Evolutionary conservation across 2,888 invertebrate species (phyloP), one percentile per base, ranked within the genome.

Genomic region (Drosophila falleni): DNA sequence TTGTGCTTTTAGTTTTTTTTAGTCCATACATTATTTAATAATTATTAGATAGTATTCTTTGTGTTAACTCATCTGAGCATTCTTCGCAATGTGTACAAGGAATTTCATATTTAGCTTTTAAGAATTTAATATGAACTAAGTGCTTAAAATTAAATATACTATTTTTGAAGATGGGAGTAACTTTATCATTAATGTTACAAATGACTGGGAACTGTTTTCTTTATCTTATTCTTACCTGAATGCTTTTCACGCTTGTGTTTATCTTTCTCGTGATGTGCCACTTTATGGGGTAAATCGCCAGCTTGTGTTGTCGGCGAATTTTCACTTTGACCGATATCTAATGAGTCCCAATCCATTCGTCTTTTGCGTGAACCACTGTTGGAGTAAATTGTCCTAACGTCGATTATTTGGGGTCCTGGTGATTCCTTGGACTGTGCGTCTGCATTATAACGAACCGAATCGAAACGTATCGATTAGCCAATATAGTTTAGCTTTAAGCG

Each of bases 341-440:
- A 88, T 55, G 92, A 89, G 78, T 92, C 92, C 93, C 93, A 93
- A 91, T 93, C 93, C 92, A 93, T 93, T 91, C 92, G 93, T 89
- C 93, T 92, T 87, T 93, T 93, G 78, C 93, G 93, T 74, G 91
- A 89, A 63, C 89, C 86, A 74, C 90, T 89, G 68, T 87, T 86
- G 50, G 90, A 81, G 73, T 90, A 92, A 79, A 92, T 91, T 35
- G 92, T 92, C 77, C 92, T 91, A 37, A 92, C 92, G 88, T 92
- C 92, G 62, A 92, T 90, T 44, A 92, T 92, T 62, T 91, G 91
- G 19, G 92, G 92, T 75, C 92, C 91, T 62, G 91, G 89, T 50
- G 91, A 89, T 54, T 86, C 90, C 80, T 91, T 91, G 41, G 91
- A 91, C 67, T 90, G 90, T 63, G 81, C 88, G 88, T 92, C 92